Evolutionary conservation across 2,797 vertebrate genomes (phyloP).

Genomic region (Propithecus deckenii): DNA sequence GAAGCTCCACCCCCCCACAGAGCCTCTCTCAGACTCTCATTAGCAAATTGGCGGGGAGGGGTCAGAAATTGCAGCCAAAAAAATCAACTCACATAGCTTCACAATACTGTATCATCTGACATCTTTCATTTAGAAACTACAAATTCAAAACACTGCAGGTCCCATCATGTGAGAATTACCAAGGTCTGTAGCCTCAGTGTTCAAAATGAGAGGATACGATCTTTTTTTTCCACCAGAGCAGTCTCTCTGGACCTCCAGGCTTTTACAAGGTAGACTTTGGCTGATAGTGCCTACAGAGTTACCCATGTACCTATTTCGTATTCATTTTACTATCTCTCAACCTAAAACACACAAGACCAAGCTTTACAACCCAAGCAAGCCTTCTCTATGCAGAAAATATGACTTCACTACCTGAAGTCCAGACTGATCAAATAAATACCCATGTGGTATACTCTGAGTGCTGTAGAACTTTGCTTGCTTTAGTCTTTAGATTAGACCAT

Average conservation of each 20-base stretch:
- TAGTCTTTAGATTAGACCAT: background rate
- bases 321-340: background rate
- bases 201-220: background rate
- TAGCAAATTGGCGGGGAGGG: background rate
- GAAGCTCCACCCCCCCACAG: background rate
- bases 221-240: background rate
- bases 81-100: background rate
- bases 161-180: background rate
- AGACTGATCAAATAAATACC: background rate
- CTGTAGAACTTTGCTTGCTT: background rate
- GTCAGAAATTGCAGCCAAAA: background rate
- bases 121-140: conserved; percentile 16
- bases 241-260: background rate
- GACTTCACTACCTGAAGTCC: background rate
- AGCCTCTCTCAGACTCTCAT: background rate
- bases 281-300: background rate
- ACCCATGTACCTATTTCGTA: background rate
- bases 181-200: background rate
- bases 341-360: background rate
- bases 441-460: background rate
- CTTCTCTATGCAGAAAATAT: background rate
- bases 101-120: background rate
- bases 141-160: conserved; percentile 29
- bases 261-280: background rate
- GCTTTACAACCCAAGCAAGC: background rate